Evolutionary conservation across 2,888 invertebrate species (phyloP), one percentile per base, ranked within the genome.

Genomic region (Andrena praecox): DNA sequence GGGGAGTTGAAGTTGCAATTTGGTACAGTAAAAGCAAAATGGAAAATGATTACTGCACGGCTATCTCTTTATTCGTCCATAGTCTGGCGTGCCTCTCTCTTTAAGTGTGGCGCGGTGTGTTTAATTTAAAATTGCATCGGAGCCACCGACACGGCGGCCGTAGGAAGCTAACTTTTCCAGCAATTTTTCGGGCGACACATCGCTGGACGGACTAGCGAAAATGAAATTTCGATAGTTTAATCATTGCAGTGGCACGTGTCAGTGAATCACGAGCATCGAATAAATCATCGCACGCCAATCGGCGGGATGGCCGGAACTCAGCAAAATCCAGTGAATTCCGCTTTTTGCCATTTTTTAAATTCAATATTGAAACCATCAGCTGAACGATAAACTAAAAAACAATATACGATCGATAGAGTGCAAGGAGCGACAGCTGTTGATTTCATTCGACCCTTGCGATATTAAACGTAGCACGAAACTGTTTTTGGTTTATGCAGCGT

Each of bases 171-270:
- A 59, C 50, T 12, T 31, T 27, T 16, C 6, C 6, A 1, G 24
- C 5, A 24, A 52, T 54, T 78, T 74, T 35, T 8, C 16, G 6
- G 1, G 2, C 31, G 7, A 31, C 62, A 27, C 1, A 62, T 52
- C 50, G 60, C 66, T 31, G 31, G 35, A 29, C 54, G 62, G 64
- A 27, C 62, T 24, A 33, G 27, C 29, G 20, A 71, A 74, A 76
- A 87, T 81, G 78, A 84, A 81, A 78, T 80, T 67, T 52, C 78
- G 76, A 78, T 82, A 84, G 50, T 84, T 78, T 81, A 84, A 86
- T 76, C 69, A 70, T 67, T 48, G 75, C 70, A 77, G 56, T 48
- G 70, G 42, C 63, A 50, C 59, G 69, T 59, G 64, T 82, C 70
- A 67, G 50, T 33, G 85, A 42, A 82, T 78, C 86, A 77, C 77